These are phyloP conservation scores for Ptiloglossa arizonensis DNA, from an alignment of 1,140 invertebrate species.

Conservation along the genomic window DNA sequence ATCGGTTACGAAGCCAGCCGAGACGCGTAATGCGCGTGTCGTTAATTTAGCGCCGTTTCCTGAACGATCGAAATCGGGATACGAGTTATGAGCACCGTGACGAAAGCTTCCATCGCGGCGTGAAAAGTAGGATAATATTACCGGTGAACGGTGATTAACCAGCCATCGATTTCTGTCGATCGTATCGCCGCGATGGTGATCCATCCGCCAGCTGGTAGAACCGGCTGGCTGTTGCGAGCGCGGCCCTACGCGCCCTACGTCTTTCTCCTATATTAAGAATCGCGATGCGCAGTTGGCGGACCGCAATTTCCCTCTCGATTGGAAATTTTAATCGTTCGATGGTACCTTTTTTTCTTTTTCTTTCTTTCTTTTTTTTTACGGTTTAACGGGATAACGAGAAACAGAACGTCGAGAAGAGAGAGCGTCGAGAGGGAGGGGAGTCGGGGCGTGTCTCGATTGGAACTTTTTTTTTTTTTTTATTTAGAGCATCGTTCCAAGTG, in stretches of 20 bases:
- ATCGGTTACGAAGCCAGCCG: conserved; percentile 2
- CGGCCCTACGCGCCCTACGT: conserved; percentile 12
- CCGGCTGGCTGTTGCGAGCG: too few relatives aligned
- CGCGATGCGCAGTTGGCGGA: conserved; percentile 17
- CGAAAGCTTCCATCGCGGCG: conserved; percentile 18
- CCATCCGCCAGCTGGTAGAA: conserved; percentile 50
- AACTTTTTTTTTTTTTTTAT: too few relatives aligned
- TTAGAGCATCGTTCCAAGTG: too few relatives aligned
- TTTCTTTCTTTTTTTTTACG: too few relatives aligned
- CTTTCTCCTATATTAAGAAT: conserved; percentile 25
- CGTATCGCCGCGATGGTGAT: conserved; percentile 40
- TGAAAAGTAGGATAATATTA: conserved; percentile 43
- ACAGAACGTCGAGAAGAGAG: too few relatives aligned
- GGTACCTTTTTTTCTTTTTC: too few relatives aligned
- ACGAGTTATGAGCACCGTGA: neutral
- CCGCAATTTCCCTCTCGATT: conserved; percentile 5
- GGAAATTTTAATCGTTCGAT: conserved; percentile 20
- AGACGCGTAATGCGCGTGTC: too few relatives aligned
- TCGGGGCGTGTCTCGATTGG: too few relatives aligned
- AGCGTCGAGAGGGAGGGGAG: too few relatives aligned
- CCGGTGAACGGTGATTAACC: conserved; percentile 27
- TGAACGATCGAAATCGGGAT: neutral
- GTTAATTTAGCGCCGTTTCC: neutral
- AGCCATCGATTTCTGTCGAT: conserved; percentile 47
- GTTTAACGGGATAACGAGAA: too few relatives aligned